Conservation (phyloP, 2,888 invertebrate genomes). For the Parnassius mnemosyne region DNA sequence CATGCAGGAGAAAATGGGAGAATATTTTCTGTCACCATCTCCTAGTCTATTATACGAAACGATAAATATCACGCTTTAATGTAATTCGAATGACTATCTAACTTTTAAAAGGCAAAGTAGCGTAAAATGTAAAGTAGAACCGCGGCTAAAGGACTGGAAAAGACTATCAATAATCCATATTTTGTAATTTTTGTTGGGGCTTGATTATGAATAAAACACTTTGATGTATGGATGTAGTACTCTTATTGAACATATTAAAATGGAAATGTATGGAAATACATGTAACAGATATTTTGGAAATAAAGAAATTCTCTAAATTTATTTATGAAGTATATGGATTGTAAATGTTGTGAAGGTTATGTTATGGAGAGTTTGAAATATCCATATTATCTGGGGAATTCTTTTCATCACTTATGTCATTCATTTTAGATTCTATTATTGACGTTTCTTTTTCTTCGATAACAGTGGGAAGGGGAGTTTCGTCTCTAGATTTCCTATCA, state of each 20-base stretch:
- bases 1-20: too few relatives aligned
- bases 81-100: too few relatives aligned
- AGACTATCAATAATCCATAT: too few relatives aligned
- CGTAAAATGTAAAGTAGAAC: too few relatives aligned
- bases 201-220: conserved; percentile 6
- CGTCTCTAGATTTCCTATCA: conserved; percentile 63
- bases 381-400: conserved; percentile 87
- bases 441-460: conserved; percentile 52
- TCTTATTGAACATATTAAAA: conserved; percentile 6
- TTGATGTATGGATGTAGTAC: conserved; percentile 2
- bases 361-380: conserved; percentile 88
- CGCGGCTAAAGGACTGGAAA: too few relatives aligned
- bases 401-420: conserved; percentile 76
- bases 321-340: conserved; percentile 17
- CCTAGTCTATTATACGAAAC: too few relatives aligned
- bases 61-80: too few relatives aligned
- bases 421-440: conserved; percentile 46
- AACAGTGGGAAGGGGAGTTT: conserved; percentile 53
- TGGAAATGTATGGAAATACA: conserved; percentile 4
- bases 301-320: background rate
- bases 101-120: too few relatives aligned
- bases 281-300: background rate
- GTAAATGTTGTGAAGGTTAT: conserved; percentile 8
- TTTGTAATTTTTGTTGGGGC: conserved; percentile 14
- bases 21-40: too few relatives aligned